phyloP scores from a whole-genome alignment of 2,888 invertebrate genomes.

The Sicus ferrugineus region DNA sequence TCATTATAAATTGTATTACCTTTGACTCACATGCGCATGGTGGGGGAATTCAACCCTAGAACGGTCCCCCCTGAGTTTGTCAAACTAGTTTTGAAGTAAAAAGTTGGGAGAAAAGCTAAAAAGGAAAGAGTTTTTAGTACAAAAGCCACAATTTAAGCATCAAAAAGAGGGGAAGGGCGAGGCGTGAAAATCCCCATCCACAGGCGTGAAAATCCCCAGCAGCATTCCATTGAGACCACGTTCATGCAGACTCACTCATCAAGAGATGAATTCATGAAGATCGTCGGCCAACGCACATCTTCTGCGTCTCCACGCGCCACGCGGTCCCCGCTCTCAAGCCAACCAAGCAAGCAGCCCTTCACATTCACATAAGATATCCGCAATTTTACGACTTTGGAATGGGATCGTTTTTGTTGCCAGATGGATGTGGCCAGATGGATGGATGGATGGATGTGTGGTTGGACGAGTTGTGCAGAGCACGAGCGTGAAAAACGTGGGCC shows the following conservation, averaged over 20 bases:
- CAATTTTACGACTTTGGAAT: slow-evolving; percentile 15
- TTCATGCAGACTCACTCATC: background rate
- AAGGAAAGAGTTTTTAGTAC: background rate
- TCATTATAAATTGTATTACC: too few species aligned
- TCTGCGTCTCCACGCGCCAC: too few species aligned
- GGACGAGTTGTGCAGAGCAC: background rate
- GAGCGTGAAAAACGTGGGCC: background rate
- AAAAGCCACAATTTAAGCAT: background rate
- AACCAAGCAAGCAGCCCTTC: background rate
- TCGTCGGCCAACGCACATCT: background rate
- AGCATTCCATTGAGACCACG: slow-evolving; percentile 9
- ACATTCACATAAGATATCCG: background rate
- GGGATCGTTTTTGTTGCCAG: slow-evolving; percentile 8
- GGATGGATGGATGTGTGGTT: background rate
- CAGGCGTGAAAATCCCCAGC: background rate
- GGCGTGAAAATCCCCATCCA: background rate
- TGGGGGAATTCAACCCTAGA: too few species aligned
- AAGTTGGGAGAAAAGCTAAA: background rate
- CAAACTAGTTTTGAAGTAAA: background rate
- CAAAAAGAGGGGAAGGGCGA: too few species aligned
- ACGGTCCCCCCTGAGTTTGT: too few species aligned
- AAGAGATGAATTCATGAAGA: slow-evolving; percentile 1
- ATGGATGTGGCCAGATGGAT: background rate
- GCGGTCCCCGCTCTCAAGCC: too few species aligned
- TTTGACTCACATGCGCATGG: too few species aligned